A percentile compares a stretch with the other conserved stretches of the same genome.
phyloP scores from a whole-genome alignment of 2,797 vertebrate species.

The Vultur gryphus region DNA sequence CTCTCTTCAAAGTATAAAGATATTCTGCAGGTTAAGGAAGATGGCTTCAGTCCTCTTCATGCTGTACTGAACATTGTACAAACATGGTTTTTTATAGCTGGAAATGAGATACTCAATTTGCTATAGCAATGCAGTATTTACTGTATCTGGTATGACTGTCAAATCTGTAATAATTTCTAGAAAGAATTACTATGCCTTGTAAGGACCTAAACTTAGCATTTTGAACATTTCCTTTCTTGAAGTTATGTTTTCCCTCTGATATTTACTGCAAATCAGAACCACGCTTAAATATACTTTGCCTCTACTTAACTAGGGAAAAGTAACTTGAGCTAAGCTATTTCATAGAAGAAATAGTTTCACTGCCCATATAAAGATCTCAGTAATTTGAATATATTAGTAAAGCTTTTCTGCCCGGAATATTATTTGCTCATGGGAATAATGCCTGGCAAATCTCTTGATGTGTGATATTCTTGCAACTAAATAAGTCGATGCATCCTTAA shows the following conservation, averaged over 20 bases:
- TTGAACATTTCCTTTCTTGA: neutral
- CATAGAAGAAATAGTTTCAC: neutral
- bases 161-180: neutral
- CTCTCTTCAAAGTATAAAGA: neutral
- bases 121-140: neutral
- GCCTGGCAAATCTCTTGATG: neutral
- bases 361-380: neutral
- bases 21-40: neutral
- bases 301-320: neutral
- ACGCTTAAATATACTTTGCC: neutral
- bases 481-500: neutral
- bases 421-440: neutral
- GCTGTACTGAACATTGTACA: neutral
- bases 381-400: slow-evolving; percentile 3
- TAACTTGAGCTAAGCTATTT: neutral
- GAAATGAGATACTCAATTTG: neutral
- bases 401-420: neutral
- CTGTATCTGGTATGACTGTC: neutral
- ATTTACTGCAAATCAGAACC: neutral
- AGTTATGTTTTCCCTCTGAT: neutral
- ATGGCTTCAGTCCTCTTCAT: neutral
- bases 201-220: neutral
- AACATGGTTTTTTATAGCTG: neutral
- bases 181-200: neutral
- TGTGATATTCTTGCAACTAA: neutral